Evolutionary conservation across 1,140 invertebrate genomes (phyloP).

Genomic region (Idris sp.): DNA sequence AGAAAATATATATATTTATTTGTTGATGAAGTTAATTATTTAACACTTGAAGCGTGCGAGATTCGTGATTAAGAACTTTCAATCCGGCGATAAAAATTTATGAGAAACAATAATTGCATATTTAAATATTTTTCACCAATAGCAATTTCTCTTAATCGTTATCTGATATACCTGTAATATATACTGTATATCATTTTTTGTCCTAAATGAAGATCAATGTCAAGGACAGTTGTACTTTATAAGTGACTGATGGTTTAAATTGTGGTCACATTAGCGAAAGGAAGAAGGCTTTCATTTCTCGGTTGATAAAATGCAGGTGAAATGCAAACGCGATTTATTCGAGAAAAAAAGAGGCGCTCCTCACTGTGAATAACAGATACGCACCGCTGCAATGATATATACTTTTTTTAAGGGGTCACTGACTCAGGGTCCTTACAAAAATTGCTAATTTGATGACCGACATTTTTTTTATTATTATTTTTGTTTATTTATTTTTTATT

Average conservation of each 20-base stretch:
- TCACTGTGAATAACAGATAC: slow-evolving; percentile 26
- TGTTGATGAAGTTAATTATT: too few relatives aligned
- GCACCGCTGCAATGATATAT: slow-evolving; percentile 13
- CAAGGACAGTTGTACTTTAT: slow-evolving; percentile 47
- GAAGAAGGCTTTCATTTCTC: slow-evolving; percentile 61
- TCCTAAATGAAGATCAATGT: slow-evolving; percentile 51
- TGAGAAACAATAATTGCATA: slow-evolving; percentile 7
- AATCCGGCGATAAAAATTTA: slow-evolving; percentile 13
- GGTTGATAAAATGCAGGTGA: slow-evolving; percentile 56
- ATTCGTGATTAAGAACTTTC: slow-evolving; percentile 20
- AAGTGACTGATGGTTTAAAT: slow-evolving; percentile 44
- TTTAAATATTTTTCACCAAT: slow-evolving; percentile 12
- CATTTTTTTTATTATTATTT: neutral
- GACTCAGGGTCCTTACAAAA: neutral
- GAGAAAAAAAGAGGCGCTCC: slow-evolving; percentile 24
- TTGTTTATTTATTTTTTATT: too few relatives aligned
- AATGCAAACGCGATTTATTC: slow-evolving; percentile 53
- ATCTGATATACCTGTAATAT: slow-evolving; percentile 25
- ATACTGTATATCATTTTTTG: slow-evolving; percentile 43
- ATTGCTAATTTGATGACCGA: slow-evolving; percentile 5
- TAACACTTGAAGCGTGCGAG: too few relatives aligned
- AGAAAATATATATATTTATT: too few relatives aligned
- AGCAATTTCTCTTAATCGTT: slow-evolving; percentile 37
- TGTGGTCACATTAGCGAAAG: slow-evolving; percentile 59
- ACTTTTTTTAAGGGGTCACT: slow-evolving; percentile 11